Evolutionary conservation across 2,113 vertebrate species (phyloP).

Genomic region (Oplegnathus fasciatus): DNA sequence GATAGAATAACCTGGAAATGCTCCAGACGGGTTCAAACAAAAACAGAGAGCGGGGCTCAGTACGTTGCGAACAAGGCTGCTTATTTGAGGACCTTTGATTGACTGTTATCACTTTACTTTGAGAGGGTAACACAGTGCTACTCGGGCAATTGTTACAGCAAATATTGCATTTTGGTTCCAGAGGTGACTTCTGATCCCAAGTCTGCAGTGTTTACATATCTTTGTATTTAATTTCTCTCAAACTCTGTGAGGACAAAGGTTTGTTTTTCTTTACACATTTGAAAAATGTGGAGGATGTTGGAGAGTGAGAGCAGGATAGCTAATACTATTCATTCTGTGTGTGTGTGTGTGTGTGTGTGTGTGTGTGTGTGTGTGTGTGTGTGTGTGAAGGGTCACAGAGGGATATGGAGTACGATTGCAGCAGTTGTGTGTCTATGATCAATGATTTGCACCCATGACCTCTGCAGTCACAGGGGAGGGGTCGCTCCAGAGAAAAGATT

Average conservation of each 20-base stretch:
- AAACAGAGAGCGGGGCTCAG: conserved; percentile 8
- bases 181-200: neutral
- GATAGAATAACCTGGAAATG: conserved; percentile 49
- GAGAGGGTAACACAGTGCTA: conserved; percentile 1
- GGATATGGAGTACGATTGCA: neutral
- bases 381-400: neutral
- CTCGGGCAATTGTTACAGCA: conserved; percentile 18
- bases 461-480: conserved; percentile 19
- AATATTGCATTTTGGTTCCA: conserved; percentile 26
- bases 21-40: conserved; percentile 38
- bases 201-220: neutral
- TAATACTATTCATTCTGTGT: neutral
- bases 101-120: conserved; percentile 31
- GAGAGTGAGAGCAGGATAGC: neutral
- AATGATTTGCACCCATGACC: conserved; percentile 35
- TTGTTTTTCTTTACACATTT: neutral
- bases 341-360: conserved; percentile 7
- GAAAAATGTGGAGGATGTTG: conserved; percentile 1
- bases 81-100: conserved; percentile 20
- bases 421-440: conserved; percentile 17
- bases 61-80: neutral
- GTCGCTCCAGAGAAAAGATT: conserved; percentile 31
- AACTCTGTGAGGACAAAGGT: neutral
- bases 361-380: conserved; percentile 6
- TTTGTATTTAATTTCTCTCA: conserved; percentile 4